A percentile compares a stretch with the other conserved stretches of the same genome.
Evolutionary conservation across 2,888 invertebrate genomes (phyloP).

Genomic region (Drosophila seclusa): DNA sequence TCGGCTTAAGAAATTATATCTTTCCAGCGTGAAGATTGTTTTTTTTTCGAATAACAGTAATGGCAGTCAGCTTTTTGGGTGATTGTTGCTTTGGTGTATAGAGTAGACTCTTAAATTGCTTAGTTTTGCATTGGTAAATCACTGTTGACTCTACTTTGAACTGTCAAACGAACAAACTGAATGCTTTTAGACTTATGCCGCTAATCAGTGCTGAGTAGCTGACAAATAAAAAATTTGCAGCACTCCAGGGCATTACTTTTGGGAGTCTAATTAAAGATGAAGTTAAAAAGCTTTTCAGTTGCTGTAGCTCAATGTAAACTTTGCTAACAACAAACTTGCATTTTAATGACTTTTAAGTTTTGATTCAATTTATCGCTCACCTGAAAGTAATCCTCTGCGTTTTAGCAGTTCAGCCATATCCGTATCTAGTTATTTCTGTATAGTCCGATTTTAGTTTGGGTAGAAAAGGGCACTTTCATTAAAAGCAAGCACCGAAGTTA

Average conservation of each 20-base stretch:
- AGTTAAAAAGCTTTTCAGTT: conserved; percentile 53
- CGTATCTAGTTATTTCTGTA: conserved; percentile 19
- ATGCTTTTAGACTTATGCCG: conserved; percentile 3
- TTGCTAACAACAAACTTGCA: conserved; percentile 54
- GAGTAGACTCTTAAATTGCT: conserved; percentile 13
- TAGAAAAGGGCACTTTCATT: conserved; percentile 58
- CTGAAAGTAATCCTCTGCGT: conserved; percentile 55
- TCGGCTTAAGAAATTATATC: neutral
- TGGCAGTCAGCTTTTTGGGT: neutral
- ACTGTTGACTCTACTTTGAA: conserved; percentile 22
- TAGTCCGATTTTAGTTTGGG: conserved; percentile 38
- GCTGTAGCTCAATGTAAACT: conserved; percentile 24
- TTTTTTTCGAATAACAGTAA: neutral
- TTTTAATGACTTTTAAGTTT: conserved; percentile 70
- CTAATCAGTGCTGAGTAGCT: conserved; percentile 19
- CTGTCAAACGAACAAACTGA: neutral
- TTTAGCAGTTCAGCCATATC: conserved; percentile 31
- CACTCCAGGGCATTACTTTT: conserved; percentile 38
- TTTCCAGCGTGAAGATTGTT: neutral
- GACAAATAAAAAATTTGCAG: conserved; percentile 27
- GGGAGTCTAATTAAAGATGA: conserved; percentile 45
- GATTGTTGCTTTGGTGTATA: neutral
- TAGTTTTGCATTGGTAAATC: conserved; percentile 18
- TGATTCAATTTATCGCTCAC: conserved; percentile 68
- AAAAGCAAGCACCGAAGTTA: conserved; percentile 46